A percentile compares a stretch with the other conserved stretches of the same genome.
phyloP scores from a whole-genome alignment of 2,888 invertebrate species.

The Caenorhabditis drosophilae region DNA sequence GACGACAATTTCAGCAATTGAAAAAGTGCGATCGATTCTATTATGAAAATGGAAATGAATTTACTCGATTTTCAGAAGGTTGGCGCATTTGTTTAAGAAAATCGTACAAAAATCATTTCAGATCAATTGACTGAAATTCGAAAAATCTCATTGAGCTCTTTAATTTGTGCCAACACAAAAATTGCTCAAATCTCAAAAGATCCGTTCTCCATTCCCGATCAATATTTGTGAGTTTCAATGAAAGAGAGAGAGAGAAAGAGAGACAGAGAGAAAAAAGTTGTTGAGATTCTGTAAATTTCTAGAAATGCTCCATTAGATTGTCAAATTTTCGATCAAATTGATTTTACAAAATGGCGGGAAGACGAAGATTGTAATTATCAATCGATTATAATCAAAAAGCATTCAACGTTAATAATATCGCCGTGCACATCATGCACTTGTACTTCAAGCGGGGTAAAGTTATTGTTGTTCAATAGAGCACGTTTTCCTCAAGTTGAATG shows the following conservation, averaged over 20 bases:
- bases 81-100: not conserved
- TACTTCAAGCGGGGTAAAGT: slow-evolving; percentile 35
- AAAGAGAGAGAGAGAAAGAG: not conserved
- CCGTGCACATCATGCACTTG: slow-evolving; percentile 40
- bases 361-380: slow-evolving; percentile 10
- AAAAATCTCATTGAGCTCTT: slow-evolving; percentile 83
- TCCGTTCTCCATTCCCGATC: slow-evolving; percentile 82
- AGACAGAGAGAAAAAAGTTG: not conserved
- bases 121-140: slow-evolving; percentile 82
- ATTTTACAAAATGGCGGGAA: slow-evolving; percentile 31
- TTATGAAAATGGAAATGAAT: slow-evolving; percentile 59
- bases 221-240: slow-evolving; percentile 49
- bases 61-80: slow-evolving; percentile 55
- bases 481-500: too few relatives aligned
- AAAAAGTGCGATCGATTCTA: slow-evolving; percentile 88
- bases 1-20: slow-evolving; percentile 77
- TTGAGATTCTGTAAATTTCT: too few relatives aligned
- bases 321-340: slow-evolving; percentile 11
- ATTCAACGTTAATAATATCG: slow-evolving; percentile 14
- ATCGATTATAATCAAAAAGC: slow-evolving; percentile 11
- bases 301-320: slow-evolving; percentile 24
- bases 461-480: too few relatives aligned
- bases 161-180: slow-evolving; percentile 82
- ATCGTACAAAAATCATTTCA: slow-evolving; percentile 17
- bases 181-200: slow-evolving; percentile 78